A percentile compares a stretch with the other conserved stretches of the same genome.
Evolutionary conservation across 2,797 vertebrate genomes (phyloP).

Genomic region (Ceryle rudis): DNA sequence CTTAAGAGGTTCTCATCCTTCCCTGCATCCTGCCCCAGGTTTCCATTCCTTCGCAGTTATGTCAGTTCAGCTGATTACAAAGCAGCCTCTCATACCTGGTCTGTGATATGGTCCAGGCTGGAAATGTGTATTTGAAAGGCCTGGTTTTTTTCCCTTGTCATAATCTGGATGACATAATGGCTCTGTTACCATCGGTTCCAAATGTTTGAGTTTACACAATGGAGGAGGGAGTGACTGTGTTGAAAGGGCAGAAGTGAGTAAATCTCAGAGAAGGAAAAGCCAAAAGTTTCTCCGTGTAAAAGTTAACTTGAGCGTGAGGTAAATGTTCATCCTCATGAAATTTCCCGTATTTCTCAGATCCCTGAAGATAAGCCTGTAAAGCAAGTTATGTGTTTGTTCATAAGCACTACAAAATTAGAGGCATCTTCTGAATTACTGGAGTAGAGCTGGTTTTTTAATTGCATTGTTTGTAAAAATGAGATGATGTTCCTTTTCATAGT

Average conservation of each 20-base stretch:
- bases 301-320: background rate
- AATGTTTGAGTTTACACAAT: background rate
- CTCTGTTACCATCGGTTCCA: background rate
- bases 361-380: background rate
- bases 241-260: background rate
- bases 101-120: background rate
- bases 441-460: background rate
- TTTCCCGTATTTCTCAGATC: background rate
- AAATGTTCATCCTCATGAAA: background rate
- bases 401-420: background rate
- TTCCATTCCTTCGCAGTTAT: background rate
- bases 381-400: background rate
- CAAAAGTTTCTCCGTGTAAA: background rate
- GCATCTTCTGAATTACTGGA: background rate
- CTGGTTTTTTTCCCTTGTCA: accelerated
- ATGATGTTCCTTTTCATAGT: background rate
- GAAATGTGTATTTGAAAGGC: background rate
- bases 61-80: background rate
- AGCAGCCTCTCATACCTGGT: background rate
- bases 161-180: background rate
- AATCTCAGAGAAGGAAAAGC: background rate
- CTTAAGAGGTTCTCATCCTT: background rate
- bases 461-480: background rate
- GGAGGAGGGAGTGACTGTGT: background rate
- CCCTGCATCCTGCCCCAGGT: background rate